phyloP scores from a whole-genome alignment of 2,888 invertebrate genomes.

The Furcula furcula region DNA sequence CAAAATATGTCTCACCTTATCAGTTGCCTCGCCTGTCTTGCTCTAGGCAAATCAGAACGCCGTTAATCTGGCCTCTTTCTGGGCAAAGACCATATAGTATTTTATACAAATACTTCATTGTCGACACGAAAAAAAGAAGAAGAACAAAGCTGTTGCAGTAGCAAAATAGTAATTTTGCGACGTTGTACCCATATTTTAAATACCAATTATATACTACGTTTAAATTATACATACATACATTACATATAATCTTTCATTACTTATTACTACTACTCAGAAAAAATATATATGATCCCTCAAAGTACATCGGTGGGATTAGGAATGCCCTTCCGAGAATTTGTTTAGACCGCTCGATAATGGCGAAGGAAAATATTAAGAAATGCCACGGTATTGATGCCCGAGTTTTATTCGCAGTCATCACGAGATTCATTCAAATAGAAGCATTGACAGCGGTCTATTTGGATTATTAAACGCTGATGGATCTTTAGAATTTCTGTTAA shows the following conservation, averaged over 20 bases:
- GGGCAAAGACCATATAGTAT: no score
- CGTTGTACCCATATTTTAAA: no score
- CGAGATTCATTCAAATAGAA: conserved; percentile 35
- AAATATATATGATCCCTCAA: conserved; percentile 61
- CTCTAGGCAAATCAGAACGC: no score
- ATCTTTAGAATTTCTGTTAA: conserved; percentile 26
- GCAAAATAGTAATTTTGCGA: no score
- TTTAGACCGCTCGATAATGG: conserved; percentile 60
- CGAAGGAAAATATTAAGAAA: conserved; percentile 55
- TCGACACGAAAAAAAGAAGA: no score
- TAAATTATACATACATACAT: no score
- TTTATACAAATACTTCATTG: no score
- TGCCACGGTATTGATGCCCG: conserved; percentile 45
- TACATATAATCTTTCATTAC: conserved; percentile 21
- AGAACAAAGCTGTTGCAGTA: no score
- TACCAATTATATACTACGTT: no score
- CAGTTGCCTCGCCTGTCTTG: no score
- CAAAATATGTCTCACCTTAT: no score
- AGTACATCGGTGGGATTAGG: conserved; percentile 66
- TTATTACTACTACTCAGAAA: conserved; percentile 60
- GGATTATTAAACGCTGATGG: conserved; percentile 24
- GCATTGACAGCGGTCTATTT: conserved; percentile 25
- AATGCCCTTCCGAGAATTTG: conserved; percentile 61
- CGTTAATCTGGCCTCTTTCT: no score
- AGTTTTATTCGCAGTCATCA: conserved; percentile 43